Evolutionary conservation across 2,113 vertebrate genomes (phyloP), one percentile per base, ranked within the genome.

Genomic region (Actenoides hombroni): DNA sequence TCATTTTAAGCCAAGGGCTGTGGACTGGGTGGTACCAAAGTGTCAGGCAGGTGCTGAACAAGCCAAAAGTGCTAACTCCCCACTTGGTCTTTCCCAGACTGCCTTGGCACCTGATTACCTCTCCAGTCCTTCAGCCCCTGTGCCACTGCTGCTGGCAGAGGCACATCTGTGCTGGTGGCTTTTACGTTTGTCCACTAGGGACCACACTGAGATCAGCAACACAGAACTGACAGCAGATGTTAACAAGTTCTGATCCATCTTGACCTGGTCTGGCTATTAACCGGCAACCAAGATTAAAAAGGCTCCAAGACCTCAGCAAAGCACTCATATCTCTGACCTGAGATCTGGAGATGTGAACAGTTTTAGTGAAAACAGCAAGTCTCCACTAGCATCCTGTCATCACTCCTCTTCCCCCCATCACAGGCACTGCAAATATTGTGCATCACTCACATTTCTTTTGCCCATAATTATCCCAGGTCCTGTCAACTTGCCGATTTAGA

Each of bases 161-260:
- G 49, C 51, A 26, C 4, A 2, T 48, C 46, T 33, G 19, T 42
- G 24, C 86, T 60, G 68, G 70, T 87, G 93, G 59, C 78, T 93
- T 88, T 73, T 73, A 5, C 28, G 2, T 92, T 74, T 80, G 67
- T 82, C 80, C 94, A 57, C 81, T 67, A 89, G 93, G 83, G 85
- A 94, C 92, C 94, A 90, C 56, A 65, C 51, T 28, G 65, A 16
- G 85, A 94, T 75, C 91, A 90, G 89, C 84, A 70, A 23, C 75
- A 23, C 57, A 26, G 9, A 59, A n/a, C 10, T 13, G 78, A 24
- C 1, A 75, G 73, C 56, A 65, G 29, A 65, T 28, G 10, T 15
- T 79, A 69, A 46, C 19, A 18, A n/a, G 10, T 20, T 64, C 69
- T 70, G 67, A 35, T 74, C 77, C 51, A 9, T 23, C 86, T 64